Evolutionary conservation across 2,888 invertebrate genomes (phyloP), one percentile per base, ranked within the genome.

Genomic region (Pyrrhosoma nymphula): DNA sequence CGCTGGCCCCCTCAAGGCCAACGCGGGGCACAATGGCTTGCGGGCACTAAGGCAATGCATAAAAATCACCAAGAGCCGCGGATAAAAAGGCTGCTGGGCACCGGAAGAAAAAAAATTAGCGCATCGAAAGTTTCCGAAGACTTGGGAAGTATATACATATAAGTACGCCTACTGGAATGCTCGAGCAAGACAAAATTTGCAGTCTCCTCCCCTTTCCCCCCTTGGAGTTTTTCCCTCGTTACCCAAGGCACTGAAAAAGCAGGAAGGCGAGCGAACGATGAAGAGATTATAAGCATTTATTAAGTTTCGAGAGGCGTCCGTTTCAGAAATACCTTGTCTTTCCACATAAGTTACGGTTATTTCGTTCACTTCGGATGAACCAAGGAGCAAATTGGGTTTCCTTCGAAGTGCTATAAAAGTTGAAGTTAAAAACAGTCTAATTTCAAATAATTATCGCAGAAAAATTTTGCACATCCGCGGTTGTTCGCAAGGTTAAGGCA

Each of bases 1-100:
- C 69, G n/a, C 69, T 10, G 35, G 63, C 39, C 63, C 60, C 60
- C 63, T 63, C 91, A 93, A 93, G 93, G 93, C 93, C 91, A 93
- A 60, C 47, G 23, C 60, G 63, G 82, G 47, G 47, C 93, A 93
- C 63, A 91, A 91, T 56, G 90, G 90, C 90, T 91, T 35, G 39
- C 91, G 69, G 93, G 69, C 93, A 69, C 93, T 69, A 47, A 20
- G 20, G 69, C 55, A 69, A 93, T 93, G n/a, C 69, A 93, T 69
- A 75, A 75, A 93, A 75, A 69, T 93, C 39, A 75, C 47, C 2
- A 93, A 93, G 35, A 30, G 20, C 63, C 63, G 26, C 56, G 35
- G 35, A 69, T 63, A 69, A 39, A 69, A 69, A 63, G 82, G 35
- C 16, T 26, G 69, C 60, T 20, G 69, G 23, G 82, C 35, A 82